Evolutionary conservation across 1,140 invertebrate species (phyloP).

Genomic region (Vanessa atalanta): DNA sequence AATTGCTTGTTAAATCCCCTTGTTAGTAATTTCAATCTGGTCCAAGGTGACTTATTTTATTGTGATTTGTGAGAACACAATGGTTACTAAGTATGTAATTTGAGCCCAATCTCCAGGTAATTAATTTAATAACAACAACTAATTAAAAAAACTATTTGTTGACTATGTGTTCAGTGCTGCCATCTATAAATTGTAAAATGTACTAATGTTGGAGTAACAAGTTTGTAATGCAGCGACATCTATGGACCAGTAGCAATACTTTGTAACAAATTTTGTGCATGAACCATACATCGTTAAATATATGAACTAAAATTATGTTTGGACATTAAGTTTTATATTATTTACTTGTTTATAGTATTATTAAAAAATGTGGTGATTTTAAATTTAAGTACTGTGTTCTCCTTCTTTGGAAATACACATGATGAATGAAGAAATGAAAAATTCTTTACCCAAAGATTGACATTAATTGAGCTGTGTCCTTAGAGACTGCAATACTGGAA

Average conservation of each 20-base stretch:
- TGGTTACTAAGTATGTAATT: not conserved
- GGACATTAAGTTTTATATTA: not conserved
- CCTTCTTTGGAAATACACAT: too few relatives aligned
- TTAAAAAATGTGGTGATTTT: too few relatives aligned
- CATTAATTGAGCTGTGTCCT: too few relatives aligned
- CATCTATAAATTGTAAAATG: not conserved
- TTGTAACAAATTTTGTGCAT: not conserved
- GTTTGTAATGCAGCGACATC: conserved; percentile 27
- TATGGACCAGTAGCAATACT: conserved; percentile 35
- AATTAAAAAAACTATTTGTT: not conserved
- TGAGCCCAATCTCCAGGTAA: not conserved
- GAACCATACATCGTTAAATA: not conserved
- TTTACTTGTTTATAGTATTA: too few relatives aligned
- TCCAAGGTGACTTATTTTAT: conserved; percentile 14
- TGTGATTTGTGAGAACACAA: conserved; percentile 3
- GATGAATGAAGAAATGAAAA: too few relatives aligned
- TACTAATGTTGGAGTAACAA: conserved; percentile 5
- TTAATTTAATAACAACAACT: not conserved
- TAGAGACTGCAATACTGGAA: too few relatives aligned
- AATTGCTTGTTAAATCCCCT: conserved; percentile 62
- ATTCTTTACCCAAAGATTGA: too few relatives aligned
- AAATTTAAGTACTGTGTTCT: too few relatives aligned
- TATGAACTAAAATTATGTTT: not conserved
- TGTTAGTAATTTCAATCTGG: conserved; percentile 43
- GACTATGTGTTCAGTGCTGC: not conserved